Base-by-base conservation (phyloP, 1,140 invertebrate genomes). In the Cecropterus lyciades region DNA sequence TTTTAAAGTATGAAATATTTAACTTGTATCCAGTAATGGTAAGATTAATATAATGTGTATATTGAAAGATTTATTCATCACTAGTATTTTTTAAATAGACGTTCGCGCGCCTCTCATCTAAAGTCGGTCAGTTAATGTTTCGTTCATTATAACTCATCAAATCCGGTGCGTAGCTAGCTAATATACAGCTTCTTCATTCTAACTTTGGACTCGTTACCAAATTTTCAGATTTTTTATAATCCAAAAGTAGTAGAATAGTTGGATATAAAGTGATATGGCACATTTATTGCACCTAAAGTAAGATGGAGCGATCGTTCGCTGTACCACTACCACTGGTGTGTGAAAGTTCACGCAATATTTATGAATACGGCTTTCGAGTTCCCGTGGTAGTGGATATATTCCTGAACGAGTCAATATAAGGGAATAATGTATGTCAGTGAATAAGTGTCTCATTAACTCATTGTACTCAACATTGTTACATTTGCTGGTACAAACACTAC, bases 231-330 rank as follows among this genome's bases (percentile, higher is more conserved):
- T 65, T 15, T 64, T 70, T 69, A 67, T 56, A 75, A 77, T 75
- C 67, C 72, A 72, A 75, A 70, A 75, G 65, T 72, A 73, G 62
- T 75, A 67, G 65, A 57, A 71, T 77, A 75, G 73, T 77, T 77
- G 67, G 68, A 63, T 79, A 51, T 49, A 60, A 60, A 75, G 67
- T 67, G 65, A 72, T 75, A 72, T 65, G 73, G 77, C 79, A 82
- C 79, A 33, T 69, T 72, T 72, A 76, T 64, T 75, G 73, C 73
- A 77, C 79, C 69, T 75, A 73, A 64, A 64, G 64, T 77, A 82
- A 71, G 70, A 73, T 74, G 74, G 59, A 62, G 56, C 49, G 30
- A 52, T 27, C n/a, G 13, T 30, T 24, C n/a, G 65, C 27, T 49
- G 46, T 49, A 17, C 65, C 69, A 40, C 62, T 75, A 67, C 71